Evolutionary conservation across 30 jellyfish, hydroid and myxozoan species (phyloP).

Genomic region (Clytia hemisphaerica): DNA sequence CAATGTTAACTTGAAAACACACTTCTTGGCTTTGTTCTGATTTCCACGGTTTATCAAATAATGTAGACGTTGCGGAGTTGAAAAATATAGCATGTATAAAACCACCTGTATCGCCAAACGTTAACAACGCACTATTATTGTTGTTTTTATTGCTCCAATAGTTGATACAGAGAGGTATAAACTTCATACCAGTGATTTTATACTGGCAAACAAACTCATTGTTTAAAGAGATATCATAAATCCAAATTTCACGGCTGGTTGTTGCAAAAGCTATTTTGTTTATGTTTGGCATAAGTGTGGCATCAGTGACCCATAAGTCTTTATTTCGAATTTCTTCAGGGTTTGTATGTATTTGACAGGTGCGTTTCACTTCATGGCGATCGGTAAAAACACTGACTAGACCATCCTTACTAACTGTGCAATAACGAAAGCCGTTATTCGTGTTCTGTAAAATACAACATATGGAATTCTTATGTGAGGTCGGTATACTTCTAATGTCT

Average conservation of each 20-base stretch:
- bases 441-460: constrained; percentile 40
- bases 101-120: constrained; percentile 88
- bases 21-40: constrained; percentile 49
- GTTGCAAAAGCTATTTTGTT: constrained; percentile 68
- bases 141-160: constrained; percentile 65
- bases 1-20: constrained; percentile 40
- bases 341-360: constrained; percentile 58
- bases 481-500: constrained; percentile 38
- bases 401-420: constrained; percentile 82
- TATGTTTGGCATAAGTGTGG: constrained; percentile 47
- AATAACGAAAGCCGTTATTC: constrained; percentile 29
- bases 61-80: constrained; percentile 39
- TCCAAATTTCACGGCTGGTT: constrained; percentile 71
- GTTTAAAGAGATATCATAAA: constrained; percentile 63
- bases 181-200: constrained; percentile 48
- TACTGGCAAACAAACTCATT: constrained; percentile 68
- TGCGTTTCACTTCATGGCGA: constrained; percentile 28
- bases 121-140: constrained; percentile 40
- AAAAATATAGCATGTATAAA: constrained; percentile 57
- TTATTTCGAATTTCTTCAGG: constrained; percentile 68
- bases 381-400: constrained; percentile 56
- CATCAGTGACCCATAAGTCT: constrained; percentile 92
- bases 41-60: constrained; percentile 80
- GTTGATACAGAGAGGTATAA: constrained; percentile 70
- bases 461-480: constrained; percentile 65